phyloP scores from a whole-genome alignment of 2,113 vertebrate genomes.

The Rhinopomastus cyanomelas region DNA sequence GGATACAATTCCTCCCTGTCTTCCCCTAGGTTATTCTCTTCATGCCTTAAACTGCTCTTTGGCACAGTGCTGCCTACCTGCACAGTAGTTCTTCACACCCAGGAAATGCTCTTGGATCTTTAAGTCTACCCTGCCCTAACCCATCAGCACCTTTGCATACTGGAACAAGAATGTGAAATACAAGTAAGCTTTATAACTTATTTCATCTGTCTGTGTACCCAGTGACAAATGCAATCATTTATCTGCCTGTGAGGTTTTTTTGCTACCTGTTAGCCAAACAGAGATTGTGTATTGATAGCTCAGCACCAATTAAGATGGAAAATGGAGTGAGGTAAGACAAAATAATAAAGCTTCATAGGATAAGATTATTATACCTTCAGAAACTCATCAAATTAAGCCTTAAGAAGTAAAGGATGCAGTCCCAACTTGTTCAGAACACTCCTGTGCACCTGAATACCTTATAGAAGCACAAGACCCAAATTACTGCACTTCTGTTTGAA shows the following conservation, averaged over 20 bases:
- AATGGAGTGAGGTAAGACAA: neutral
- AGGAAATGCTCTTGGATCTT: neutral
- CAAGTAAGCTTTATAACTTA: neutral
- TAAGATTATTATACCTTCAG: neutral
- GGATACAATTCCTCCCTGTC: neutral
- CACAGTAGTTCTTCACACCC: neutral
- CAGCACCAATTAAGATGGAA: neutral
- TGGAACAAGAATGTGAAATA: neutral
- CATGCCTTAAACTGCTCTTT: neutral
- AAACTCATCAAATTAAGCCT: neutral
- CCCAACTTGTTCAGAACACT: neutral
- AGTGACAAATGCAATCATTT: neutral
- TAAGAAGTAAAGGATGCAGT: neutral
- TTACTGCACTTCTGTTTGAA: neutral
- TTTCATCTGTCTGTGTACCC: neutral
- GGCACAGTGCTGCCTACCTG: neutral
- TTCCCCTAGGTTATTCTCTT: neutral
- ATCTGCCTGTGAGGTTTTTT: neutral
- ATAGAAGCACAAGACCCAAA: neutral
- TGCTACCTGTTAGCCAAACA: neutral
- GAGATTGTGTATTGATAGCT: neutral
- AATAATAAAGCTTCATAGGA: neutral
- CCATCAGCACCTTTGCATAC: neutral
- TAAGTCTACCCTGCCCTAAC: neutral
- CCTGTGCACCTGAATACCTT: neutral